Base-by-base conservation (phyloP, 1,140 invertebrate species). In the Penaeus japonicus region DNA sequence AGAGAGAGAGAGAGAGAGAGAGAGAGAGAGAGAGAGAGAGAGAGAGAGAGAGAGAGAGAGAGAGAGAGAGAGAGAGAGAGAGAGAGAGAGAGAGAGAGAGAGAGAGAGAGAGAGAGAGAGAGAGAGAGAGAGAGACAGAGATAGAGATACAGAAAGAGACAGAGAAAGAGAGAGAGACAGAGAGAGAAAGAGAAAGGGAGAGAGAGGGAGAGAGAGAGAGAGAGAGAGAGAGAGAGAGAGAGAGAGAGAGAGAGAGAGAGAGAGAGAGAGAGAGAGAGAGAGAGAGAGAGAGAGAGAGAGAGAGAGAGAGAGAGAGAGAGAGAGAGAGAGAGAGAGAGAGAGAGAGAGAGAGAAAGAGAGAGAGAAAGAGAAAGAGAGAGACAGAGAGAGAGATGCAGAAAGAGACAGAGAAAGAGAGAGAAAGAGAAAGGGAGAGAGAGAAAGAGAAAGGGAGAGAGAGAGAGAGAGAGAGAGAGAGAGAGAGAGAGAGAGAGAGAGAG, bases 301-400 rank as follows among this genome's bases (percentile, higher is more conserved):
- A 81, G 79, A 81, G 79, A 47, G 79, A 81, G 79, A 22, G 47
- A 81, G 47, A 59, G 47, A 57, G 47, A 24, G 75, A 77, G 39
- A n/a, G 15, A 81, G 39, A 81, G 47, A 55, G 79, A 81, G 47
- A 24, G 47, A 47, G 39, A 55, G 47, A 55, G 54, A 55, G 53
- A 18, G 53, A 59, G 54, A 59, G 7, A 82, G 22, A 24, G 22
- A 59, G 54, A 82, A 27, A 82, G n/a, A 59, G 80, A 82, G n/a
- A 82, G 80, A 59, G 53, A 82, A 15, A 82, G 80, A 82, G 24
- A 82, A 55, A 59, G 53, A 59, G 54, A 32, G 1, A 57, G 53
- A 82, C 7, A 82, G 80, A 59, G 53, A 81, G 79, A 59, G 47
- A 81, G 79, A 81, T 65, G 62, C 62, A 65, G 80, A 82, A 57